Conservation (phyloP, 2,888 invertebrate genomes). For the Laspeyria flexula region DNA sequence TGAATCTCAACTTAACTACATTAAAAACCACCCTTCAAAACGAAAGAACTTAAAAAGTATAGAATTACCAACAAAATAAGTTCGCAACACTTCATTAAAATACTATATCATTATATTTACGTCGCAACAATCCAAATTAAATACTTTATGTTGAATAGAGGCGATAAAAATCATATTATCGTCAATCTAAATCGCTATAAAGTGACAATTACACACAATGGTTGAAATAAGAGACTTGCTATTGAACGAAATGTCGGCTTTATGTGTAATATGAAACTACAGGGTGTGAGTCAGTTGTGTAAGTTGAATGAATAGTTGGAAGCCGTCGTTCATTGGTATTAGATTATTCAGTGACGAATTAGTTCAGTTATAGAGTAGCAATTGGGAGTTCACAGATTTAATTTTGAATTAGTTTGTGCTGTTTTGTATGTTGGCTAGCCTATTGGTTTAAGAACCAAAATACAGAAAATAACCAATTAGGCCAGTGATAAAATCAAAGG, state of each 20-base stretch:
- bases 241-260: constrained; percentile 9
- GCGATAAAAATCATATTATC: constrained; percentile 23
- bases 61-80: constrained; percentile 2
- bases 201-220: constrained; percentile 19
- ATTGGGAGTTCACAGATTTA: no score
- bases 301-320: constrained; percentile 1
- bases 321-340: not conserved
- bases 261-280: constrained; percentile 11
- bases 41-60: constrained; percentile 3
- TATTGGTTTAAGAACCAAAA: no score
- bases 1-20: no score
- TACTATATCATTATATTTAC: constrained; percentile 17
- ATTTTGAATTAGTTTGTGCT: no score
- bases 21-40: not conserved
- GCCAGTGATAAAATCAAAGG: no score
- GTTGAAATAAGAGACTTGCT: constrained; percentile 9
- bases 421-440: no score
- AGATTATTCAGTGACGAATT: not conserved
- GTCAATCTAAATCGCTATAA: constrained; percentile 13
- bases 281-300: not conserved
- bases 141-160: constrained; percentile 1
- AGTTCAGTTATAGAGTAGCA: no score
- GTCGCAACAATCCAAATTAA: constrained; percentile 7
- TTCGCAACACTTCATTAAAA: constrained; percentile 12
- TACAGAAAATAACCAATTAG: no score